Base-by-base conservation (phyloP, 2,797 vertebrate genomes). In the Neosilurus mollespiculum region DNA sequence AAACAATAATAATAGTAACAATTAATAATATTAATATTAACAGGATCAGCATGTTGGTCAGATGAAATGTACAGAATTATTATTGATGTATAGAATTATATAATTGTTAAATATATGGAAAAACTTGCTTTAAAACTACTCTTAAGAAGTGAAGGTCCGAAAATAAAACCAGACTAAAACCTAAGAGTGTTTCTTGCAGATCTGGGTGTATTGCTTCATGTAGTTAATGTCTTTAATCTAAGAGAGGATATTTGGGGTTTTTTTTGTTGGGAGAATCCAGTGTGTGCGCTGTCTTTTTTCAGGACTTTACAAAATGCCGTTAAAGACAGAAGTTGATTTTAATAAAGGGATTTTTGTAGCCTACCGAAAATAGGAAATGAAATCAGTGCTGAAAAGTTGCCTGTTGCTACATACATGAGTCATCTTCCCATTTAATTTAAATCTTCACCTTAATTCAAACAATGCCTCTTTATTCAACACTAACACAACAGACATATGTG, bases 341-440 rank as follows among this genome's bases (percentile, higher is more conserved):
- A 64, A 64, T 37, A 7, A 34, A 43, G 37, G 79, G 64, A 10
- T 14, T 73, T 85, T 85, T 64, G 53, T 77, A 56, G 43, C 26
- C 22, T 54, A 24, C 12, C 51, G 22, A 59, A 85, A 85, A 78
- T 12, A 58, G 80, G 84, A 85, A 82, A 56, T 76, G 84, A 82
- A 78, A 67, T 64, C 16, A 22, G 26, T 3, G 59, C 9, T 30
- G 65, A 34, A 65, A 78, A 34, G 1, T 5, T 54, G 18, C 15
- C 69, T 80, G 53, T 78, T 78, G 66, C 34, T 56, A 4, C 53
- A 69, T 3, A 56, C 61, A 73, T 66, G 79, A 85, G 71, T 70
- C 12, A 54, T 56, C 43, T 56, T 49, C 37, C n/a, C 77, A 61
- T 51, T n/a, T 34, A 18, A 30, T 1, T 53, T 24, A n/a, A 58